These are phyloP conservation scores for Ricordea florida DNA, from an alignment of 92 coral and sea anemone species.

Conservation along the genomic window DNA sequence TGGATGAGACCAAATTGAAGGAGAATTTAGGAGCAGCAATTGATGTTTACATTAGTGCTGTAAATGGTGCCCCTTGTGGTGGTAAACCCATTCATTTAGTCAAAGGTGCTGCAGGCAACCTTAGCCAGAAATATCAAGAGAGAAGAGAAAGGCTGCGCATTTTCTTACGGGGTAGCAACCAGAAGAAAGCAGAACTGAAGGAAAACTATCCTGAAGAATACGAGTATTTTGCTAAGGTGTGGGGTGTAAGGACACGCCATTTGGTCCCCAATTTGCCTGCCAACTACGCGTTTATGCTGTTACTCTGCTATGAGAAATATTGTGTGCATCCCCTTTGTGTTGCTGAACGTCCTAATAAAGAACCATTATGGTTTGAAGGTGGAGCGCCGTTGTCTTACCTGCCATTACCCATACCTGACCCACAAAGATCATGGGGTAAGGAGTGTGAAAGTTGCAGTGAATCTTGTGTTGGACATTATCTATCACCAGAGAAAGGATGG, in stretches of 20 bases:
- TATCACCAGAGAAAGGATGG: conserved; percentile 31
- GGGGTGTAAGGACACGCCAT: conserved; percentile 50
- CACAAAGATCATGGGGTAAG: conserved; percentile 52
- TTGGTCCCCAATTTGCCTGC: conserved; percentile 60
- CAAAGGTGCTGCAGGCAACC: conserved; percentile 49
- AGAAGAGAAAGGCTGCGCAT: conserved; percentile 43
- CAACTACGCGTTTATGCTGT: conserved; percentile 43
- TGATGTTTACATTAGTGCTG: conserved; percentile 49
- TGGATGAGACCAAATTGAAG: not conserved
- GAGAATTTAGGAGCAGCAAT: conserved; percentile 43
- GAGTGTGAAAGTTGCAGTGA: conserved; percentile 37
- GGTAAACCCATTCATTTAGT: conserved; percentile 27
- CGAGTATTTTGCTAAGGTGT: conserved; percentile 32
- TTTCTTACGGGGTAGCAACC: conserved; percentile 47
- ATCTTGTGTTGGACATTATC: conserved; percentile 37
- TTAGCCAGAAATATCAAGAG: conserved; percentile 53
- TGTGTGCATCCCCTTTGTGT: conserved; percentile 56
- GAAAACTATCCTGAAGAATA: conserved; percentile 32
- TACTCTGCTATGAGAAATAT: conserved; percentile 43
- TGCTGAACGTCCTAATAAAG: conserved; percentile 47
- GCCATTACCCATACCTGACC: conserved; percentile 56
- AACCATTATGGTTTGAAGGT: conserved; percentile 52
- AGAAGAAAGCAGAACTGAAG: conserved; percentile 37
- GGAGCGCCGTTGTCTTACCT: conserved; percentile 58
- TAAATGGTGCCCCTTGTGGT: conserved; percentile 47